A percentile compares a stretch with the other conserved stretches of the same genome.
Evolutionary conservation across 2,113 vertebrate species (phyloP).

Genomic region (Phyllopteryx taeniolatus): DNA sequence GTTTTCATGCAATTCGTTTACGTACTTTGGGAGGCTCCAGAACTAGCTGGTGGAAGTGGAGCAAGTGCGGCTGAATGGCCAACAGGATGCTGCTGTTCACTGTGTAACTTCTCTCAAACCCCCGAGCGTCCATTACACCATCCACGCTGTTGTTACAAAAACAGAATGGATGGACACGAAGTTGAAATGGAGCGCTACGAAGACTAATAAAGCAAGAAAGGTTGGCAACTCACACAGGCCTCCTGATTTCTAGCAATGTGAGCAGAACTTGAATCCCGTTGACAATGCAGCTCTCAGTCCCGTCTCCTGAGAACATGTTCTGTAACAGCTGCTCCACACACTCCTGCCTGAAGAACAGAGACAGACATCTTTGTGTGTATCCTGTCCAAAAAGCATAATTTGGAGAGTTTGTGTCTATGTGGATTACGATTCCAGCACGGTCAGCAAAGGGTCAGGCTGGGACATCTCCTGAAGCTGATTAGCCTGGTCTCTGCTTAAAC

Average conservation of each 20-base stretch:
- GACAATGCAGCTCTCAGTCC: constrained; percentile 85
- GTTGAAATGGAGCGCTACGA: not conserved
- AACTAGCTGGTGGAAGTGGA: constrained; percentile 94
- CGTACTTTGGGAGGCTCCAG: constrained; percentile 88
- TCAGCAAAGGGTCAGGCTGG: constrained; percentile 87
- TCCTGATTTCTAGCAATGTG: constrained; percentile 86
- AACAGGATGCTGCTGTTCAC: constrained; percentile 85
- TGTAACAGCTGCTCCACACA: constrained; percentile 88
- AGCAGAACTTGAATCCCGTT: constrained; percentile 92
- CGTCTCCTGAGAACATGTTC: constrained; percentile 90
- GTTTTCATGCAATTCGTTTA: not conserved
- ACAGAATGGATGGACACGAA: not conserved
- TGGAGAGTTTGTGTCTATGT: not conserved
- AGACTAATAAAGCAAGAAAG: not conserved
- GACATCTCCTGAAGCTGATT: constrained; percentile 83
- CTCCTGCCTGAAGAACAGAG: constrained; percentile 77
- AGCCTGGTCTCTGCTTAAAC: constrained; percentile 92
- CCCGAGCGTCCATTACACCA: constrained; percentile 73
- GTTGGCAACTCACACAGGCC: constrained; percentile 81
- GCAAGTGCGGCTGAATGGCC: constrained; percentile 86
- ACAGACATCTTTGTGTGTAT: not conserved
- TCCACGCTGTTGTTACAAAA: constrained; percentile 62
- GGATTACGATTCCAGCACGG: constrained; percentile 90
- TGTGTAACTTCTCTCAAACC: constrained; percentile 76
- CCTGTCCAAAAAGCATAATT: not conserved